phyloP scores from a whole-genome alignment of 2,113 vertebrate species.

The Podarcis raffonei region DNA sequence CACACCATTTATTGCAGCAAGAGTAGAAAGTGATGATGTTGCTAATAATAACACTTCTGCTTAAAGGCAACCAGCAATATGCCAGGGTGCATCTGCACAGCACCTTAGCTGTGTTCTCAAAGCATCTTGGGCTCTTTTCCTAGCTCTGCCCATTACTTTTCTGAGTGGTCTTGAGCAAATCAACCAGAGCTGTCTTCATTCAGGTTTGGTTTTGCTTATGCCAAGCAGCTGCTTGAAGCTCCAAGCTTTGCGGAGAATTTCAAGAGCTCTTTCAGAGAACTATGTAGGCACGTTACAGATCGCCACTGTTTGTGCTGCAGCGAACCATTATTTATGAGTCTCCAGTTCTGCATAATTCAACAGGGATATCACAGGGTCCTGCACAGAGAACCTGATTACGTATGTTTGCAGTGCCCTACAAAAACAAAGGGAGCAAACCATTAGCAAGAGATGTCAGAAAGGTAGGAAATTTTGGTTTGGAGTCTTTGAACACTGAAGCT shows the following conservation, averaged over 20 bases:
- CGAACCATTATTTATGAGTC: slow-evolving; percentile 13
- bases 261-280: slow-evolving; percentile 32
- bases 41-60: slow-evolving; percentile 40
- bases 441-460: not conserved
- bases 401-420: fast-evolving
- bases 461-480: not conserved
- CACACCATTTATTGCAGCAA: too few species aligned
- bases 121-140: slow-evolving; percentile 39
- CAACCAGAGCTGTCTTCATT: slow-evolving; percentile 16
- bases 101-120: slow-evolving; percentile 2
- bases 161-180: slow-evolving; percentile 24
- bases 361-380: not conserved
- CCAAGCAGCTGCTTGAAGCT: slow-evolving; percentile 36
- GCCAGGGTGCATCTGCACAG: slow-evolving; percentile 7
- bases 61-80: slow-evolving; percentile 23
- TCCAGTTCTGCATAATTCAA: slow-evolving; percentile 26
- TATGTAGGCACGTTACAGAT: slow-evolving; percentile 26
- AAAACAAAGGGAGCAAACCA: not conserved
- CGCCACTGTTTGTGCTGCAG: not conserved
- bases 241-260: slow-evolving; percentile 28
- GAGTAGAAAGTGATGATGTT: too few species aligned
- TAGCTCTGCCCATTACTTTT: slow-evolving; percentile 13
- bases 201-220: slow-evolving; percentile 33
- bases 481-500: not conserved
- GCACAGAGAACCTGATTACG: not conserved